Base-by-base conservation (phyloP, 2,797 vertebrate species). In the Paratrypauchen microcephalus region DNA sequence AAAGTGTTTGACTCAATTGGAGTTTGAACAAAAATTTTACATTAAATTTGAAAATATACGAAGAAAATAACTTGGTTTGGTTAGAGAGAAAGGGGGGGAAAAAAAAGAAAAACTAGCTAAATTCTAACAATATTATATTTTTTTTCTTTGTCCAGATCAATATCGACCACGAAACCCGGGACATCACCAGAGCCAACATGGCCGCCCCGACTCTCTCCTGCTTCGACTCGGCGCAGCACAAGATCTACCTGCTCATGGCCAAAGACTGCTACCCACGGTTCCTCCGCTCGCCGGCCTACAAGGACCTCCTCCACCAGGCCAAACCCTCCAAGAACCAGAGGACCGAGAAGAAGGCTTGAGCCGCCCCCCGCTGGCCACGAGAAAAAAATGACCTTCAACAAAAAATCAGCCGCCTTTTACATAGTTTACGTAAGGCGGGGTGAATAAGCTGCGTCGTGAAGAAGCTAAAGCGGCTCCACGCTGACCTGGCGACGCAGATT, bases 221-320 rank as follows among this genome's bases (percentile, higher is more conserved):
- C 76, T 94, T 94, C 1, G 91, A 94, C 67, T 54, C 76, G 69
- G 93, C 94, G 15, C 94, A 94, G 79, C 86, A 93, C 77, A 90
- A 78, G 74, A 92, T 94, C 86, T 94, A 94, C 80, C 91, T 93
- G 88, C 90, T 94, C 12, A 94, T 94, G 94, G 92, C 92, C 72
- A 94, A 94, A 82, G 94, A 94, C 86, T 93, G 93, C 88, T 94
- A 94, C 77, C 93, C 94, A 2, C 93, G 93, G 60, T 94, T 93
- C 77, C 89, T 94, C 47, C 91, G 92, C 68, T 94, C 94, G 0
- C 71, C 80, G 0, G 72, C 75, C 23, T 94, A 93, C 85, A 79
- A 71, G 59, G 92, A 93, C 11, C 80, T 93, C 0, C 64, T 91
- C 45, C 81, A 77, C 84, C 89, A 92, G 65, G 86, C 89, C 71